phyloP scores from a whole-genome alignment of 2,113 vertebrate genomes.

The Hepsetus odoe region DNA sequence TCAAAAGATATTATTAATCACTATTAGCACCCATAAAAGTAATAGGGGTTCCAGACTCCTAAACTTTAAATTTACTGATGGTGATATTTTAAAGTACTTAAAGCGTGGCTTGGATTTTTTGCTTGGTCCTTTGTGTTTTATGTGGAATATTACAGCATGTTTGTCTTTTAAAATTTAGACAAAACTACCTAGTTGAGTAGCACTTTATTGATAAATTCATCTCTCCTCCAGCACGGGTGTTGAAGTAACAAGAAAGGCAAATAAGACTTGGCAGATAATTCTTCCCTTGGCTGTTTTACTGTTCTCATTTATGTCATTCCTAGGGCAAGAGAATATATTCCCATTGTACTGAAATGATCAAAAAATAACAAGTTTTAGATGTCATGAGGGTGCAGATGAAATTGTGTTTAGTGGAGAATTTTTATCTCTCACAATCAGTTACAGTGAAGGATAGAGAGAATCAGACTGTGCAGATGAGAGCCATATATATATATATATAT shows the following conservation, averaged over 20 bases:
- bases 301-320: slow-evolving; percentile 36
- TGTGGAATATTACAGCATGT: background rate
- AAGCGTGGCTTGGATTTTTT: background rate
- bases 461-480: slow-evolving; percentile 50
- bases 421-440: slow-evolving; percentile 60
- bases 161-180: background rate
- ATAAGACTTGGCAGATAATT: slow-evolving; percentile 9
- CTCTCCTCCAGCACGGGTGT: slow-evolving; percentile 6
- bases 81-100: background rate
- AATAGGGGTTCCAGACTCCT: background rate
- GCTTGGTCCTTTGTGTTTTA: background rate
- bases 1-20: background rate
- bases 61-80: background rate
- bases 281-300: slow-evolving; percentile 2
- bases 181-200: background rate
- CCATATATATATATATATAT: slow-evolving; percentile 55
- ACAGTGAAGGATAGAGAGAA: slow-evolving; percentile 62
- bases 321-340: slow-evolving; percentile 38
- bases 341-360: slow-evolving; percentile 55
- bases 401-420: slow-evolving; percentile 62
- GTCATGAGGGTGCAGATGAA: slow-evolving; percentile 59
- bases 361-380: slow-evolving; percentile 62
- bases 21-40: background rate
- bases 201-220: slow-evolving; percentile 5
- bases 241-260: slow-evolving; percentile 13